Conservation (phyloP, 2,888 invertebrate species). For the Nemoura dubitans region DNA sequence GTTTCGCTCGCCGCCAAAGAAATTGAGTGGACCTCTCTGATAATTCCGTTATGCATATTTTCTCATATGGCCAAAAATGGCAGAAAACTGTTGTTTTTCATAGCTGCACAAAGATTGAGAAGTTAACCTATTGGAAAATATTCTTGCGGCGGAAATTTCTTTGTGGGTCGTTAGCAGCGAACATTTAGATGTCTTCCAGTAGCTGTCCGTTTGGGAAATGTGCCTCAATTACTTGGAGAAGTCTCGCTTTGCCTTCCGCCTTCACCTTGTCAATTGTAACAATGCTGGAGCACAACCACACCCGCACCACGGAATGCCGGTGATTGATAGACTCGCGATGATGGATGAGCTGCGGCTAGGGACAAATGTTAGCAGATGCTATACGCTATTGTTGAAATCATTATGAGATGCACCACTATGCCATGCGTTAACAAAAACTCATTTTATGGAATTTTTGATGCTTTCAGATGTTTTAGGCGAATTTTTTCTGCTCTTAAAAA, state of each 20-base stretch:
- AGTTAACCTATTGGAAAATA: too few species aligned
- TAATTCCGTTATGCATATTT: too few species aligned
- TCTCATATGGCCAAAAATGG: too few species aligned
- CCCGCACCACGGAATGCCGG: not conserved
- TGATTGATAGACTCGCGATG: constrained; percentile 2
- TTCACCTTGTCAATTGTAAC: not conserved
- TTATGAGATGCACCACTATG: not conserved
- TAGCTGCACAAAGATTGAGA: too few species aligned
- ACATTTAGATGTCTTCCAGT: not conserved
- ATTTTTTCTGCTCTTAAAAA: too few species aligned
- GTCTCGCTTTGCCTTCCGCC: not conserved
- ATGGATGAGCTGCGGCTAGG: not conserved
- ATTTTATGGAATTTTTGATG: too few species aligned
- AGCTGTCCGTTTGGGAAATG: not conserved
- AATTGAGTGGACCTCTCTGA: too few species aligned
- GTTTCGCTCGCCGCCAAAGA: too few species aligned
- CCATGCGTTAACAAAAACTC: too few species aligned
- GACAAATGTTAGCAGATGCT: not conserved
- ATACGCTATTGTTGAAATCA: not conserved
- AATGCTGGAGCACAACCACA: not conserved
- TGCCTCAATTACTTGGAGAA: not conserved
- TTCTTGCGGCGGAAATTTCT: too few species aligned
- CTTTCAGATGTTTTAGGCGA: too few species aligned
- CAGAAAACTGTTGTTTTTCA: too few species aligned
- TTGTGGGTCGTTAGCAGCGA: not conserved